A percentile compares a stretch with the other conserved stretches of the same genome.
phyloP scores from a whole-genome alignment of 1,140 invertebrate species.

The Macrosteles quadrilineatus region DNA sequence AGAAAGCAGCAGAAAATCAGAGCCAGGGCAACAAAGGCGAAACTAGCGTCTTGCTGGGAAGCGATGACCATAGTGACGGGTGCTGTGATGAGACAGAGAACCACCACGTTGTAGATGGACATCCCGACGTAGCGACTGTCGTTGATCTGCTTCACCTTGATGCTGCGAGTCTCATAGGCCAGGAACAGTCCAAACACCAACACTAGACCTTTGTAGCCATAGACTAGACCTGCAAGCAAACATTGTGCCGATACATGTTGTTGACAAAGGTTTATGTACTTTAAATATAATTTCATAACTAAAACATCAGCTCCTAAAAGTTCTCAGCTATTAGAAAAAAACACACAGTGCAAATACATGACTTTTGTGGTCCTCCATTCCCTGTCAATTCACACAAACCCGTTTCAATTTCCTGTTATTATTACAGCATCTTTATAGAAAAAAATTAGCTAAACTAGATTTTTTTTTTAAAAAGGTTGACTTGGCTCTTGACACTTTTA shows the following conservation, averaged over 20 bases:
- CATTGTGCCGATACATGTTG: no score
- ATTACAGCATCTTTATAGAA: no score
- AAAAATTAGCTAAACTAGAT: no score
- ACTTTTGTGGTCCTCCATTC: no score
- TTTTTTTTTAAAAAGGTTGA: no score
- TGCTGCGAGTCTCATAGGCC: conserved; percentile 95
- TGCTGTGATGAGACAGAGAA: conserved; percentile 94
- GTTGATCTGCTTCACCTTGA: conserved; percentile 92
- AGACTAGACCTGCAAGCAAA: conserved; percentile 77
- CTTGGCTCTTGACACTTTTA: no score
- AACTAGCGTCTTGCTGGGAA: conserved; percentile 95
- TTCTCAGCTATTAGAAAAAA: no score
- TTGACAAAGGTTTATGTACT: no score
- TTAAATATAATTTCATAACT: background rate
- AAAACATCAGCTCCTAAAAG: background rate
- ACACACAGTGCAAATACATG: no score
- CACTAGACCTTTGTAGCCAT: conserved; percentile 95
- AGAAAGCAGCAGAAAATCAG: conserved; percentile 95
- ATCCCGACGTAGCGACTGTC: conserved; percentile 98
- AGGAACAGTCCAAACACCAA: conserved; percentile 96
- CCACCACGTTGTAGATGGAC: conserved; percentile 99
- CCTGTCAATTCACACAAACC: no score
- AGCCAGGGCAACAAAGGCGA: conserved; percentile 92
- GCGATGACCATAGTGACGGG: conserved; percentile 96
- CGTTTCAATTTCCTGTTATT: no score